Conservation (phyloP, 2,797 vertebrate genomes). For the Cygnus olor region DNA sequence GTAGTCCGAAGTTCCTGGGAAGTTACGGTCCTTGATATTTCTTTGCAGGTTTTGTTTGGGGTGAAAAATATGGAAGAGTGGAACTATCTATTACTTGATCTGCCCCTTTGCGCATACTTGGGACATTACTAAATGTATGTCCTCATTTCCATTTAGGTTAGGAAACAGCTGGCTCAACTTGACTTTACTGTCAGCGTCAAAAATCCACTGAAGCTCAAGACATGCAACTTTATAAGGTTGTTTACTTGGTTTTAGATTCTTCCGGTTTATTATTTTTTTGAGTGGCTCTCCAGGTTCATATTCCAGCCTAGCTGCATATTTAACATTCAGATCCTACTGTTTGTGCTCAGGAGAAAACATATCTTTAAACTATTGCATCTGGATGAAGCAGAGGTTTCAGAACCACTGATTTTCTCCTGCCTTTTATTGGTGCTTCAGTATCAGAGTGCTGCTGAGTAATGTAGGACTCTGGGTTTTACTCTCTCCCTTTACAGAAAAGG, state of each 20-base stretch:
- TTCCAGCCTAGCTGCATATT: conserved; percentile 41
- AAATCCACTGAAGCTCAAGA: conserved; percentile 6
- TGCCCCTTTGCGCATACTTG: not conserved
- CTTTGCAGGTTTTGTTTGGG: not conserved
- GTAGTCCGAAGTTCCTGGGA: not conserved
- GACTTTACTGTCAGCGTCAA: conserved; percentile 11
- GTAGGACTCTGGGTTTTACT: not conserved
- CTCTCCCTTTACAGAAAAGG: not conserved
- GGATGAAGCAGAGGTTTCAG: not conserved
- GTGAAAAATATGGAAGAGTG: not conserved
- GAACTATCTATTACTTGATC: not conserved
- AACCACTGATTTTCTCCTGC: not conserved
- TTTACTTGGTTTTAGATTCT: conserved; percentile 59
- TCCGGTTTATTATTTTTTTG: conserved; percentile 60
- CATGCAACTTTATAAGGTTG: conserved; percentile 23
- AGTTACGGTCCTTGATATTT: not conserved
- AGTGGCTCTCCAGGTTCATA: conserved; percentile 15
- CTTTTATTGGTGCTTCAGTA: not conserved
- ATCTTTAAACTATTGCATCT: conserved; percentile 9
- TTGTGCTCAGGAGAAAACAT: not conserved
- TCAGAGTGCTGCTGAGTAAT: not conserved
- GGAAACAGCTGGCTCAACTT: not conserved
- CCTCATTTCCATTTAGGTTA: conserved; percentile 28
- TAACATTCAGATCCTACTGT: conserved; percentile 54
- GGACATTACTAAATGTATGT: not conserved